Percentiles rank a stretch among this genome's conserved stretches.
Evolutionary conservation across 2,888 invertebrate species (phyloP).

Genomic region (Drosophila fungiperda): DNA sequence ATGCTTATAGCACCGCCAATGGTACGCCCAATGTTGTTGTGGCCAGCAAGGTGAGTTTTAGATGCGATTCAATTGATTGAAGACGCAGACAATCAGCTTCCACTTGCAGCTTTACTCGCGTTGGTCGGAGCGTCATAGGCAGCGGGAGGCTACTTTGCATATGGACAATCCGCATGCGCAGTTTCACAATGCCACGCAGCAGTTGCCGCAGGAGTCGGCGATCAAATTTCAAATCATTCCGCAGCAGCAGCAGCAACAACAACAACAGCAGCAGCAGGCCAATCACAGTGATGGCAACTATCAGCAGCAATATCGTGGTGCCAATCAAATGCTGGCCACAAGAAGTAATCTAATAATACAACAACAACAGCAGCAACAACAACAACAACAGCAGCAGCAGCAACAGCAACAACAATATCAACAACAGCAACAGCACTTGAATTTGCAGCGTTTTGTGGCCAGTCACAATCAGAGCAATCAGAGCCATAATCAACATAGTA

Average conservation of each 20-base stretch:
- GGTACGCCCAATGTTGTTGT: slow-evolving; percentile 84
- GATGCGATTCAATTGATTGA: neutral
- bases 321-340: slow-evolving; percentile 71
- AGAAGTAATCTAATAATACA: slow-evolving; percentile 83
- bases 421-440: slow-evolving; percentile 80
- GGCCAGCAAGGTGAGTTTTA: slow-evolving; percentile 82
- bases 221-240: slow-evolving; percentile 85
- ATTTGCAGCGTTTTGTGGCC: slow-evolving; percentile 82
- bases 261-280: slow-evolving; percentile 53
- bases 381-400: slow-evolving; percentile 77
- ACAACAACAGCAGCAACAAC: slow-evolving; percentile 77
- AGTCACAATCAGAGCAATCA: slow-evolving; percentile 76
- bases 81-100: neutral
- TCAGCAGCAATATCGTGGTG: slow-evolving; percentile 78
- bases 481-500: slow-evolving; percentile 56
- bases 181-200: slow-evolving; percentile 76
- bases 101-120: slow-evolving; percentile 83
- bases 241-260: slow-evolving; percentile 77
- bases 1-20: slow-evolving; percentile 80
- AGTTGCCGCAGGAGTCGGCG: slow-evolving; percentile 82
- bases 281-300: slow-evolving; percentile 61
- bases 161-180: slow-evolving; percentile 74
- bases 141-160: slow-evolving; percentile 71
- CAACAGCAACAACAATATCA: slow-evolving; percentile 64
- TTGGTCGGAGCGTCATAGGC: slow-evolving; percentile 84